Conservation (phyloP, 2,888 invertebrate genomes). For the Xanthorhoe spadicearia region DNA sequence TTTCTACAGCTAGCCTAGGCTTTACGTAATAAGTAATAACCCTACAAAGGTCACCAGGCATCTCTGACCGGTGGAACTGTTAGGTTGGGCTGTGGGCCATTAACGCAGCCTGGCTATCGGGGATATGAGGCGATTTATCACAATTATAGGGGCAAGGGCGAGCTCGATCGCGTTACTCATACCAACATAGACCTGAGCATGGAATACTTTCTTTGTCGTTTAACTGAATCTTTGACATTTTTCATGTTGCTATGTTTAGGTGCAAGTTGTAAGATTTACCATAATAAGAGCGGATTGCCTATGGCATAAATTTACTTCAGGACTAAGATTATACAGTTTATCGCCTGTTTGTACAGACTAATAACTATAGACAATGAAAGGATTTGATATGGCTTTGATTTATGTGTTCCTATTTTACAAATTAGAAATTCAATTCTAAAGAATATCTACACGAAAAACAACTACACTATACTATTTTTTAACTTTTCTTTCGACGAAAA, state of each 20-base stretch:
- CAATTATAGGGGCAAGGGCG: constrained; percentile 69
- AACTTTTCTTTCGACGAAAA: no score
- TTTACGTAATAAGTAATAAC: background rate
- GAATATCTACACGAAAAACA: no score
- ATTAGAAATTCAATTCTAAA: no score
- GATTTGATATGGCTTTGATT: no score
- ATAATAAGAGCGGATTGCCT: no score
- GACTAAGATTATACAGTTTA: no score
- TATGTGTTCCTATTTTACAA: no score
- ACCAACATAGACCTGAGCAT: background rate
- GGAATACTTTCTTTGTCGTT: background rate
- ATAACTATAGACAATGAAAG: no score
- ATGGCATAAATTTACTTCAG: no score
- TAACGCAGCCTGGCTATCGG: constrained; percentile 74
- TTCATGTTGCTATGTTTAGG: background rate
- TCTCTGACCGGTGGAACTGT: constrained; percentile 20
- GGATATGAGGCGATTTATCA: constrained; percentile 77
- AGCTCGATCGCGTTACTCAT: constrained; percentile 43
- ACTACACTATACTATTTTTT: no score
- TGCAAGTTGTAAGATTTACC: no score
- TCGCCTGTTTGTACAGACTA: no score
- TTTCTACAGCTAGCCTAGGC: background rate
- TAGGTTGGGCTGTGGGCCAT: constrained; percentile 70
- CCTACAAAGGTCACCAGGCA: constrained; percentile 9
- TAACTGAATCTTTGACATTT: constrained; percentile 1